Evolutionary conservation across 2,113 vertebrate genomes (phyloP), one percentile per base, ranked within the genome.

Genomic region (Proterorhinus semilunaris): DNA sequence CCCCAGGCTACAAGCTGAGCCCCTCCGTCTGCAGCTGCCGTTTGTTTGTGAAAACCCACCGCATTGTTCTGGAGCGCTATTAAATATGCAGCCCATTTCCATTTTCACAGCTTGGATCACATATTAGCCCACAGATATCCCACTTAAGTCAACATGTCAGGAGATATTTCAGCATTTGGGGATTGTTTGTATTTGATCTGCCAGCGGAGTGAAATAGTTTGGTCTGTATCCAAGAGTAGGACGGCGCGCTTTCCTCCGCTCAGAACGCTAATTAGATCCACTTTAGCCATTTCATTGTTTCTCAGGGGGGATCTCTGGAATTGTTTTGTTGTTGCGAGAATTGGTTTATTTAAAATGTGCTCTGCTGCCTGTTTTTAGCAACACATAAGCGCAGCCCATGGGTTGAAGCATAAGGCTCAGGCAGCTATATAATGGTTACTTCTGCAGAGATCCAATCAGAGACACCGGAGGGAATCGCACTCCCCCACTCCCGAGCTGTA

Each of bases 231-330:
- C 76, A 76, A 67, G 77, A 76, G 68, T 79, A 17, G 65, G 68
- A 65, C 62, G 62, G 51, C 65, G 53, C 46, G 68, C 75, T 78
- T 75, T 82, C 72, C 83, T 81, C 66, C 47, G 70, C 76, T 82
- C 79, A 79, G 70, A 74, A 84, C 74, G 68, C 75, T 86, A 86
- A 91, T 87, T 86, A 79, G 83, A 83, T 71, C 83, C 80, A 80
- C 78, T 87, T 87, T 84, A 76, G 64, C 69, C 70, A 71, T 85
- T 81, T 83, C 72, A 87, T 83, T 83, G 65, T 81, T 77, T 76
- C 82, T 87, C 76, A 11, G 75, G 79, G 55, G 55, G 78, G 84
- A 62, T 74, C 72, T 76, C 76, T 78, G 82, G 72, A 70, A 75
- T 69, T 62, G 27, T 74, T 81, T 70, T 71, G 58, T 68, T 79